A percentile compares a stretch with the other conserved stretches of the same genome.
Conservation (phyloP, 2,888 invertebrate species). For the Atethmia centrago region DNA sequence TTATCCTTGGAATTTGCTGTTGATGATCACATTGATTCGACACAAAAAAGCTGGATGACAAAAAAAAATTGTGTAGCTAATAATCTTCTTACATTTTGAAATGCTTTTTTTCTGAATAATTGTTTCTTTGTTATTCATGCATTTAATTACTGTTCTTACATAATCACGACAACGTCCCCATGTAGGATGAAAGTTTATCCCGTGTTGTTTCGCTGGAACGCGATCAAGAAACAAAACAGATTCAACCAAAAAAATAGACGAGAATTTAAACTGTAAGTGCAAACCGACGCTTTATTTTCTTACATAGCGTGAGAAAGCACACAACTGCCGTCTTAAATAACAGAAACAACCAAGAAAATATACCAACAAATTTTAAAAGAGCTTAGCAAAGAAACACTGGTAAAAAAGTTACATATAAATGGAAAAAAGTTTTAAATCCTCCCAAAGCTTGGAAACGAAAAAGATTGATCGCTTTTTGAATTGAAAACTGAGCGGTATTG, state of each 20-base stretch:
- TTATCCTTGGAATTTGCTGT: conserved; percentile 12
- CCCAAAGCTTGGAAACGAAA: conserved; percentile 16
- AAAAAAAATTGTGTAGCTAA: background rate
- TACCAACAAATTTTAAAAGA: conserved; percentile 22
- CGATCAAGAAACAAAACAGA: conserved; percentile 28
- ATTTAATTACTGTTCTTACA: background rate
- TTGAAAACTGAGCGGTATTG: conserved; percentile 34
- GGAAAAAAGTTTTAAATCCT: conserved; percentile 23
- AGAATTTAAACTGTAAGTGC: conserved; percentile 29
- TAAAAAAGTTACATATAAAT: conserved; percentile 21
- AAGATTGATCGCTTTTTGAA: conserved; percentile 45
- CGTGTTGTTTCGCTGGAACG: background rate
- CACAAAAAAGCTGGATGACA: background rate
- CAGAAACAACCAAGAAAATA: conserved; percentile 17
- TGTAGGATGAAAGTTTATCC: conserved; percentile 3
- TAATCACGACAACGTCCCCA: background rate
- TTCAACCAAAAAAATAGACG: conserved; percentile 29
- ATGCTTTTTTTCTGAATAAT: background rate
- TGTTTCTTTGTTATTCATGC: background rate
- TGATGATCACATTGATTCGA: background rate
- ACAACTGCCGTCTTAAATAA: conserved; percentile 33
- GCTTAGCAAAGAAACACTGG: conserved; percentile 34
- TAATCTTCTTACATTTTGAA: background rate
- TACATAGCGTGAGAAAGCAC: conserved; percentile 28
- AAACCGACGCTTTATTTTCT: conserved; percentile 32